phyloP scores from a whole-genome alignment of 2,888 invertebrate species.

The Leptopilina myrica region DNA sequence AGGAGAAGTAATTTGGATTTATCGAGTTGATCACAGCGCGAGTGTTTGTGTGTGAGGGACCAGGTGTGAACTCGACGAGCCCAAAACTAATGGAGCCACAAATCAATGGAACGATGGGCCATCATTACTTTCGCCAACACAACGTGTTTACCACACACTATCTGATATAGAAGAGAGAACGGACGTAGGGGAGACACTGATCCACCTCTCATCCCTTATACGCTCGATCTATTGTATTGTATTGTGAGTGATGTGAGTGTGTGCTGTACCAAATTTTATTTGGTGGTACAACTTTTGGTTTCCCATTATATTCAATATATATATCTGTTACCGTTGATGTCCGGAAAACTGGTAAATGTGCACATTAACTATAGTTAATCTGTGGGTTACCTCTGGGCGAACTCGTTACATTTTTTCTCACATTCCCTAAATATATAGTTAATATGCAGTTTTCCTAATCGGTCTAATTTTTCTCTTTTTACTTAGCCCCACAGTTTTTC shows the following conservation, averaged over 20 bases:
- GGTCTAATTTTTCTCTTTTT: no score
- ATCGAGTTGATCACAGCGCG: slow-evolving; percentile 64
- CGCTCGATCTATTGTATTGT: slow-evolving; percentile 70
- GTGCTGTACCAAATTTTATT: no score
- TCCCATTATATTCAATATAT: slow-evolving; percentile 17
- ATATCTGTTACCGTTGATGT: no score
- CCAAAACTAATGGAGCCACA: slow-evolving; percentile 75
- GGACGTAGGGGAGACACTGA: slow-evolving; percentile 63
- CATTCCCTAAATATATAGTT: no score
- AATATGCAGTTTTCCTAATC: no score
- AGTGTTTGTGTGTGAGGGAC: slow-evolving; percentile 50
- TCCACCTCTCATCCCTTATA: slow-evolving; percentile 65
- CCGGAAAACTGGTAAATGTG: no score
- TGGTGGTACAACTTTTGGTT: slow-evolving; percentile 44
- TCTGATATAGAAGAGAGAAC: slow-evolving; percentile 58
- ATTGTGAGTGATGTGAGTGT: slow-evolving; percentile 23
- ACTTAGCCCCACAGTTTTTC: no score
- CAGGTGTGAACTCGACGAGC: slow-evolving; percentile 64
- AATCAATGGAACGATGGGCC: slow-evolving; percentile 73
- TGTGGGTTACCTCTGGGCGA: no score
- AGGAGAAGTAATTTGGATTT: slow-evolving; percentile 69
- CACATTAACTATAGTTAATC: no score
- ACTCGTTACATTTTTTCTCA: no score
- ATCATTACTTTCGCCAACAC: slow-evolving; percentile 73
- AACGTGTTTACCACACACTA: slow-evolving; percentile 74